These are phyloP conservation scores for Drosophila gaucha DNA, from an alignment of 2,888 invertebrate species.

Conservation along the genomic window DNA sequence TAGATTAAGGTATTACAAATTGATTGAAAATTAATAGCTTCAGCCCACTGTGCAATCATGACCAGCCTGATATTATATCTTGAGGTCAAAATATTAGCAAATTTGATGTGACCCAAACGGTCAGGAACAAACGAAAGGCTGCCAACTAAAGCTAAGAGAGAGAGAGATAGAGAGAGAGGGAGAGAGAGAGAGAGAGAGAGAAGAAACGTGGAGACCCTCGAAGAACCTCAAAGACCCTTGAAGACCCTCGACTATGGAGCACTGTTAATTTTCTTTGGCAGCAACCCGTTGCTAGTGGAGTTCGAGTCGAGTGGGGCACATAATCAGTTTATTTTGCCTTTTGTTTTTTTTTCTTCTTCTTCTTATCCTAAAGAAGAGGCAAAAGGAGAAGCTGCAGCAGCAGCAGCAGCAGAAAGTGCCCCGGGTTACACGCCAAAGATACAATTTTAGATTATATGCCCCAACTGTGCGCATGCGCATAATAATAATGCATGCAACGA, in stretches of 20 bases:
- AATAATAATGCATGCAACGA: slow-evolving; percentile 81
- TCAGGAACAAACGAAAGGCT: slow-evolving; percentile 29
- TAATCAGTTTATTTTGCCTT: slow-evolving; percentile 76
- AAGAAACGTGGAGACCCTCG: slow-evolving; percentile 11
- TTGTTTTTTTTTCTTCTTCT: slow-evolving; percentile 29
- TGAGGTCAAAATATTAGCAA: slow-evolving; percentile 76
- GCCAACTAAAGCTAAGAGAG: neutral
- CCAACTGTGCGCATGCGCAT: slow-evolving; percentile 82
- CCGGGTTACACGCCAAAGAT: slow-evolving; percentile 84
- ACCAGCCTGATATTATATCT: slow-evolving; percentile 54
- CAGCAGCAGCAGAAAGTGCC: slow-evolving; percentile 70
- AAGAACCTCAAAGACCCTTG: slow-evolving; percentile 25
- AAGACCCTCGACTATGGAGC: slow-evolving; percentile 12
- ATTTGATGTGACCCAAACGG: slow-evolving; percentile 68
- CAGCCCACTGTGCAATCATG: slow-evolving; percentile 59
- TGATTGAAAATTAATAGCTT: neutral
- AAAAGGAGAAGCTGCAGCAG: slow-evolving; percentile 25
- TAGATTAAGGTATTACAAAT: neutral
- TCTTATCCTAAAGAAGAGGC: slow-evolving; percentile 14
- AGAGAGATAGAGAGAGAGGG: neutral
- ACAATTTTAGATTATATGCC: slow-evolving; percentile 83
- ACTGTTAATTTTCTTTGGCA: slow-evolving; percentile 67
- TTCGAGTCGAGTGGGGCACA: slow-evolving; percentile 61
- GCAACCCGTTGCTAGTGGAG: slow-evolving; percentile 18
- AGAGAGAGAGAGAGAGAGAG: neutral